These are phyloP conservation scores for Neosilurus mollespiculum DNA, from an alignment of 2,797 vertebrate species.

Conservation along the genomic window DNA sequence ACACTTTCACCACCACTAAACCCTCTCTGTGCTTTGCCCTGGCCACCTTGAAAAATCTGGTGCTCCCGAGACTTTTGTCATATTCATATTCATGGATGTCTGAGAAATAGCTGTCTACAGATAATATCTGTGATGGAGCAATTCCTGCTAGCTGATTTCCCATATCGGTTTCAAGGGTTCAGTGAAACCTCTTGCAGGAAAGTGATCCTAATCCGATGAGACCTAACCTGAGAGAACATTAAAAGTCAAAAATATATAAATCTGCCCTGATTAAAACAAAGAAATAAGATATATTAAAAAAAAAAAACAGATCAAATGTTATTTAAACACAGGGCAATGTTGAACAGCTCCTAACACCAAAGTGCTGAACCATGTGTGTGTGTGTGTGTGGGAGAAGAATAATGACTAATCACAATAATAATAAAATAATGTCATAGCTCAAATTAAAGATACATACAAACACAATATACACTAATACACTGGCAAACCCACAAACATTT, in stretches of 20 bases:
- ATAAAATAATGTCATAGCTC: not conserved
- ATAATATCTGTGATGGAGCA: slow-evolving; percentile 95
- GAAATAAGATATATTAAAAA: no score
- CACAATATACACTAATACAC: not conserved
- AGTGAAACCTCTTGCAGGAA: not conserved
- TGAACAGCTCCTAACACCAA: not conserved
- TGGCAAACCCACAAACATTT: not conserved
- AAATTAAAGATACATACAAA: not conserved
- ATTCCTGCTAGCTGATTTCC: slow-evolving; percentile 97
- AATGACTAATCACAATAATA: not conserved
- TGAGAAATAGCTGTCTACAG: slow-evolving; percentile 97
- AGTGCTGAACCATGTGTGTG: not conserved
- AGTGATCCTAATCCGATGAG: not conserved
- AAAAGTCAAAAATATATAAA: not conserved
- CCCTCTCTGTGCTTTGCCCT: slow-evolving; percentile 93
- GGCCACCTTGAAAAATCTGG: slow-evolving; percentile 96
- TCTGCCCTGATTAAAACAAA: no score
- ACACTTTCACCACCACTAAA: slow-evolving; percentile 94
- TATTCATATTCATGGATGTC: slow-evolving; percentile 97
- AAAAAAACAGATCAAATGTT: not conserved
- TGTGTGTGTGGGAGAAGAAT: not conserved
- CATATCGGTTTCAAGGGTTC: slow-evolving; percentile 67
- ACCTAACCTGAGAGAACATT: not conserved
- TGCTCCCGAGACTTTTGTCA: slow-evolving; percentile 95
- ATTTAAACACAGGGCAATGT: not conserved